phyloP scores from a whole-genome alignment of 1,140 invertebrate genomes.

The Drosophila carrolli region DNA sequence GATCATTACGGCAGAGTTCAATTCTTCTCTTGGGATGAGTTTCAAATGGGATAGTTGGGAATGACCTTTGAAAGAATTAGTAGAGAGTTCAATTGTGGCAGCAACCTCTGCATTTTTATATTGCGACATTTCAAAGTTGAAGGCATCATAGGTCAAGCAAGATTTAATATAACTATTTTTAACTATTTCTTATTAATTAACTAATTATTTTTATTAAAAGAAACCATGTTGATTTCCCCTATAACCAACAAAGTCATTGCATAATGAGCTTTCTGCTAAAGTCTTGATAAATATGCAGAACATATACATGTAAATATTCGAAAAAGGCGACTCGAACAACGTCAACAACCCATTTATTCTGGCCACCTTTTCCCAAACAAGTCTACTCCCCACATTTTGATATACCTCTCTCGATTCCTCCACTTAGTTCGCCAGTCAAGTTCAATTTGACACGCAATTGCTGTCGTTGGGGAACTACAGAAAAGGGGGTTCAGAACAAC shows the following conservation, averaged over 20 bases:
- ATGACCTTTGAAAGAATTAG: conserved; percentile 21
- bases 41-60: conserved; percentile 26
- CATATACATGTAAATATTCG: conserved; percentile 26
- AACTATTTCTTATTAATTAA: conserved; percentile 2
- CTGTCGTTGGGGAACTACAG: conserved; percentile 16
- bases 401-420: neutral
- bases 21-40: conserved; percentile 3
- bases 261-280: conserved; percentile 10
- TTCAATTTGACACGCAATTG: conserved; percentile 80
- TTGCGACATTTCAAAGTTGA: neutral
- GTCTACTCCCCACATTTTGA: neutral
- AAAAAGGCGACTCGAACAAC: conserved; percentile 34
- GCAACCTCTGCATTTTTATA: neutral
- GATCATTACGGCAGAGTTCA: conserved; percentile 9
- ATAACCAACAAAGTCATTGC: conserved; percentile 15
- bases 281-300: conserved; percentile 37
- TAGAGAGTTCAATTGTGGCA: conserved; percentile 21
- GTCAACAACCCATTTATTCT: conserved; percentile 67
- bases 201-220: conserved; percentile 23
- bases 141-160: neutral
- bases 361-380: conserved; percentile 31
- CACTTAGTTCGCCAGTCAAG: conserved; percentile 26
- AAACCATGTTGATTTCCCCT: conserved; percentile 9
- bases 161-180: neutral
- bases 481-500: conserved; percentile 43